A percentile compares a stretch with the other conserved stretches of the same genome.
phyloP scores from a whole-genome alignment of 2,888 invertebrate genomes.

The Pecten maximus region DNA sequence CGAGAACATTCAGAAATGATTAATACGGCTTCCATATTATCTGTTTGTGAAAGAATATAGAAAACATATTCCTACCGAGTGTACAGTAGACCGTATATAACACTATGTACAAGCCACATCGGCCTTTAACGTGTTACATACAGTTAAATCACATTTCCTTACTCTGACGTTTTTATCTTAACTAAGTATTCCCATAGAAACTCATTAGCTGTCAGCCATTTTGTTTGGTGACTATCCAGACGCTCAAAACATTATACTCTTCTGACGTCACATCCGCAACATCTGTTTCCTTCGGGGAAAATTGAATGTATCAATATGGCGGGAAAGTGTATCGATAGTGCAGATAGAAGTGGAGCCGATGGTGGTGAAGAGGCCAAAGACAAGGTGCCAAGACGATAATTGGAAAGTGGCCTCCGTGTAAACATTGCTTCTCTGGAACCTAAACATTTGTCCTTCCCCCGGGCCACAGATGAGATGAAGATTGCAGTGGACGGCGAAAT shows the following conservation, averaged over 20 bases:
- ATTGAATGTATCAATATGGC: constrained; percentile 21
- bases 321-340: background rate
- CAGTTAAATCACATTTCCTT: background rate
- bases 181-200: background rate
- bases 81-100: no score
- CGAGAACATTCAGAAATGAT: no score
- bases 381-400: constrained; percentile 27
- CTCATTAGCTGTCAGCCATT: background rate
- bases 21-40: no score
- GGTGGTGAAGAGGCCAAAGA: background rate
- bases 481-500: background rate
- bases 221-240: background rate
- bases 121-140: background rate
- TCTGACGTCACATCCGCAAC: background rate
- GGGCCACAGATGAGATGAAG: background rate
- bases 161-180: background rate
- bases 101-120: no score
- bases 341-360: background rate
- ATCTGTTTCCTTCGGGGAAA: background rate
- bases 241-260: background rate
- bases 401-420: background rate
- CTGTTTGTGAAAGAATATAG: no score
- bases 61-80: no score
- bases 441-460: background rate
- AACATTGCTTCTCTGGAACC: background rate